These are phyloP conservation scores for Diploptera punctata DNA, from an alignment of 2,888 invertebrate genomes.

Conservation along the genomic window DNA sequence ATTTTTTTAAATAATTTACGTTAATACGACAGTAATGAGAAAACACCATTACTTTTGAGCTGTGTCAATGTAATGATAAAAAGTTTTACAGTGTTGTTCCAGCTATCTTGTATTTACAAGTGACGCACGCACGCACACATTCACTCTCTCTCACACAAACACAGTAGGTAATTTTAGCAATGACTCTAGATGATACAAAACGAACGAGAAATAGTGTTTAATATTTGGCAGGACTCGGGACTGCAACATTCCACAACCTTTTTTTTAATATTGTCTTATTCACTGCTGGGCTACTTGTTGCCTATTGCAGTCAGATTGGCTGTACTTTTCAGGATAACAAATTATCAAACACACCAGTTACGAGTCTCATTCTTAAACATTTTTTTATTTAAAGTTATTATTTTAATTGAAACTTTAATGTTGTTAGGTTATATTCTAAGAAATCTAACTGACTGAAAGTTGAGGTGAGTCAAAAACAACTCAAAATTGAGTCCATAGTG, in stretches of 20 bases:
- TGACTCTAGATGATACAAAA: constrained; percentile 13
- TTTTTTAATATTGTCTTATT: background rate
- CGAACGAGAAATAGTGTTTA: background rate
- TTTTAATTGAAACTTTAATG: no score
- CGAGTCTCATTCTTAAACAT: background rate
- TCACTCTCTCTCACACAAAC: background rate
- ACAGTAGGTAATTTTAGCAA: background rate
- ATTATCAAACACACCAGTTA: background rate
- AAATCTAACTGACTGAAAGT: no score
- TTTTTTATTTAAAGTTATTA: background rate
- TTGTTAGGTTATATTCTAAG: no score
- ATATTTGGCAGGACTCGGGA: constrained; percentile 20
- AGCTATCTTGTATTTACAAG: background rate
- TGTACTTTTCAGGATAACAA: background rate
- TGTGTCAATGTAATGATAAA: constrained; percentile 9
- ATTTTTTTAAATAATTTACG: background rate
- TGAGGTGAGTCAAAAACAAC: no score
- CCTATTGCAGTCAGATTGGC: background rate
- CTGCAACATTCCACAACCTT: constrained; percentile 3
- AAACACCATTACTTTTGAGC: background rate
- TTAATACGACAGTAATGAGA: constrained; percentile 4
- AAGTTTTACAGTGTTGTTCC: background rate
- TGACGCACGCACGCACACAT: background rate
- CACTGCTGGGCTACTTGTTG: background rate
- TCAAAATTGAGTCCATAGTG: no score